Percentiles rank a stretch among this genome's conserved stretches.
These are phyloP conservation scores for Agonopterix subpropinquella DNA, from an alignment of 2,888 invertebrate species.

Conservation along the genomic window DNA sequence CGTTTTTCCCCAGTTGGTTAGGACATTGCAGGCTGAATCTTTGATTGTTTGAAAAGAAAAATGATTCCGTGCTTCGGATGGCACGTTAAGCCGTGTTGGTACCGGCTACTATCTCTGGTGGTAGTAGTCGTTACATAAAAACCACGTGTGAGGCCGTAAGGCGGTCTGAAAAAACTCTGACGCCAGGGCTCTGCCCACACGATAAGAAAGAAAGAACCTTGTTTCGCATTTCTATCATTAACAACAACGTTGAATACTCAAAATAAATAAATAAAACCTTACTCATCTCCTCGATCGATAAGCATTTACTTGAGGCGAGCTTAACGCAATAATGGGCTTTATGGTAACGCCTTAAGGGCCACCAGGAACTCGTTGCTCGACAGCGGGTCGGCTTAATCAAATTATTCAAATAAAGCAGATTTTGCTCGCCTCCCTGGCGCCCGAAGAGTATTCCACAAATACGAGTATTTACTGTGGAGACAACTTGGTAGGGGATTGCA, in stretches of 20 bases:
- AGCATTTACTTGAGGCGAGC: conserved; percentile 7
- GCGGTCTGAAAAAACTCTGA: too few species aligned
- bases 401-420: conserved; percentile 66
- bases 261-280: conserved; percentile 17
- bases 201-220: too few species aligned
- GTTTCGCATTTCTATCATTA: too few species aligned
- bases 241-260: not conserved
- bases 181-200: too few species aligned
- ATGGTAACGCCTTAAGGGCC: conserved; percentile 21
- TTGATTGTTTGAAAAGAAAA: too few species aligned
- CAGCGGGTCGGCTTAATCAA: conserved; percentile 50
- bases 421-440: conserved; percentile 48
- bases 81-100: too few species aligned
- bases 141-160: too few species aligned
- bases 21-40: too few species aligned
- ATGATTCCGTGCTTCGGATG: too few species aligned
- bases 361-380: conserved; percentile 9
- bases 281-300: conserved; percentile 18
- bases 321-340: conserved; percentile 16
- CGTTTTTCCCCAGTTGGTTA: too few species aligned
- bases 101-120: too few species aligned
- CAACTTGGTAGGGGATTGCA: conserved; percentile 33
- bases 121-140: too few species aligned
- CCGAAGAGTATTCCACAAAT: conserved; percentile 45
- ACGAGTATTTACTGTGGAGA: conserved; percentile 31